A percentile compares a stretch with the other conserved stretches of the same genome.
Evolutionary conservation across 1,140 invertebrate species (phyloP).

Genomic region (Diabrotica undecimpunctata): DNA sequence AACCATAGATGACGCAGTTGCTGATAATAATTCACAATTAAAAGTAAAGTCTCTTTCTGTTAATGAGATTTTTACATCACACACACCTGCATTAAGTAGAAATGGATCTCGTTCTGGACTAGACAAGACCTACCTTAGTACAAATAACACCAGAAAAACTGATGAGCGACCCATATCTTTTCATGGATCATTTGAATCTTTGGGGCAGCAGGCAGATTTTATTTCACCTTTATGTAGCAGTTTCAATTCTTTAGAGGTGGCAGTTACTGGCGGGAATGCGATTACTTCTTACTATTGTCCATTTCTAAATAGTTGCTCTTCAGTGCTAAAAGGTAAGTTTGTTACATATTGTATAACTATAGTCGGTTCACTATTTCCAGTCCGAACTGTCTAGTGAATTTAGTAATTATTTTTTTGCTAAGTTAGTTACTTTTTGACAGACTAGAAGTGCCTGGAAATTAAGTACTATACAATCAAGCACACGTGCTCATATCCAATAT

Average conservation of each 20-base stretch:
- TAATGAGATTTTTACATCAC: conserved; percentile 41
- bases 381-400: too few relatives aligned
- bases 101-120: conserved; percentile 30
- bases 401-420: too few relatives aligned
- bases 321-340: conserved; percentile 8
- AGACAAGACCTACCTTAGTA: conserved; percentile 26
- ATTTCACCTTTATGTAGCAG: conserved; percentile 20
- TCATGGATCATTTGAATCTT: conserved; percentile 41
- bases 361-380: too few relatives aligned
- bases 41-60: conserved; percentile 44
- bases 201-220: conserved; percentile 18
- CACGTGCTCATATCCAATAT: too few relatives aligned
- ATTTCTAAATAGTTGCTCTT: conserved; percentile 10
- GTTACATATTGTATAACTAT: too few relatives aligned
- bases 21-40: conserved; percentile 26
- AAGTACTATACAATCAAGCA: too few relatives aligned
- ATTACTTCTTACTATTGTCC: conserved; percentile 4
- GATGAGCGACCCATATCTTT: conserved; percentile 31
- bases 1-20: conserved; percentile 11
- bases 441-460: too few relatives aligned
- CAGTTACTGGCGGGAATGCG: not conserved
- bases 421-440: too few relatives aligned
- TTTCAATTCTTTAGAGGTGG: conserved; percentile 6
- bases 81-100: conserved; percentile 33
- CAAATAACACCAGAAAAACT: conserved; percentile 22